Percentiles rank a stretch among this genome's conserved stretches.
phyloP scores from a whole-genome alignment of 2,797 vertebrate species.

The Clarias laeviceps region DNA sequence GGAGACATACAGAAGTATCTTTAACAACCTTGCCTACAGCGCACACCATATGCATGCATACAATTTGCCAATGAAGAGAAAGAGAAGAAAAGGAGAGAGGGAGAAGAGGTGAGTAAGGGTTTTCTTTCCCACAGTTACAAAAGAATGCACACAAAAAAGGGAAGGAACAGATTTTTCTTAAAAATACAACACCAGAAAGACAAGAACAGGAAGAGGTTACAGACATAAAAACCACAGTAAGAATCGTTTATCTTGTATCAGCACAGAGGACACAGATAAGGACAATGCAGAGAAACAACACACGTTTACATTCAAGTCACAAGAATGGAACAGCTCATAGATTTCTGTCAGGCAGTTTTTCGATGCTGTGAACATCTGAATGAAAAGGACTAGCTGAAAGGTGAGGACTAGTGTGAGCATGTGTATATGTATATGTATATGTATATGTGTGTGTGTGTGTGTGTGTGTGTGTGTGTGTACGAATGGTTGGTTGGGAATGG shows the following conservation, averaged over 20 bases:
- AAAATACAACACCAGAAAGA: constrained; percentile 75
- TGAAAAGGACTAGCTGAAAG: constrained; percentile 31
- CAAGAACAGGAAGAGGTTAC: constrained; percentile 76
- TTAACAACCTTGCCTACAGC: constrained; percentile 76
- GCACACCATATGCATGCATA: constrained; percentile 83
- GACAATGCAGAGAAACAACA: constrained; percentile 75
- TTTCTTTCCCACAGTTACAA: constrained; percentile 71
- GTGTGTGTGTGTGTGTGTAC: neutral
- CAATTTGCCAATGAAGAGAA: constrained; percentile 71
- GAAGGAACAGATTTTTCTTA: constrained; percentile 62
- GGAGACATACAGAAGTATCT: constrained; percentile 77
- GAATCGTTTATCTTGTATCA: constrained; percentile 61
- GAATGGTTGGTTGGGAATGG: neutral
- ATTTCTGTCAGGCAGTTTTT: constrained; percentile 67
- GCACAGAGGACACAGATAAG: constrained; percentile 72
- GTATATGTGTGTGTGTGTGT: neutral
- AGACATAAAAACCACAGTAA: constrained; percentile 67
- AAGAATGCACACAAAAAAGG: constrained; percentile 71
- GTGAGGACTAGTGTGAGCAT: constrained; percentile 14
- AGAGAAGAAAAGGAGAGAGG: constrained; percentile 52
- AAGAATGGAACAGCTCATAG: constrained; percentile 70
- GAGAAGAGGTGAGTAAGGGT: constrained; percentile 49
- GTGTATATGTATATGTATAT: too few species aligned
- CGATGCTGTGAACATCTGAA: constrained; percentile 52
- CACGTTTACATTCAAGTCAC: constrained; percentile 83